Evolutionary conservation across 2,113 vertebrate species (phyloP).

Genomic region (Lamprotornis superbus): DNA sequence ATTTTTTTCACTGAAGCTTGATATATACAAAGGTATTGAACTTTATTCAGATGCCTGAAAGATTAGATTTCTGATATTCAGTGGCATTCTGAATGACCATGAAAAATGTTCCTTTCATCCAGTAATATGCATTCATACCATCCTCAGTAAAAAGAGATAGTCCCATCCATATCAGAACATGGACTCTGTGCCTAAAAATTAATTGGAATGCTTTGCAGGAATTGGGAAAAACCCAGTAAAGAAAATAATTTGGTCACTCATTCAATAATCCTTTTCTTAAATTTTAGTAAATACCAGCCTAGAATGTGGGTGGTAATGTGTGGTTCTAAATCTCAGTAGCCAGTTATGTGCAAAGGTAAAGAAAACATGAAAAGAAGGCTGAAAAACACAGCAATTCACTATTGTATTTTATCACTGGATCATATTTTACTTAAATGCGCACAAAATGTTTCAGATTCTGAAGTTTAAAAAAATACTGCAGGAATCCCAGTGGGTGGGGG

Average conservation of each 20-base stretch:
- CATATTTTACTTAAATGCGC: conserved; percentile 44
- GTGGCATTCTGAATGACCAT: conserved; percentile 48
- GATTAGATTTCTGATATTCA: conserved; percentile 33
- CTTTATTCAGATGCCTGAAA: conserved; percentile 39
- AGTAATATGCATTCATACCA: conserved; percentile 43
- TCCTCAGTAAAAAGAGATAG: conserved; percentile 46
- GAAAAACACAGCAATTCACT: conserved; percentile 55
- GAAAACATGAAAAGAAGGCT: conserved; percentile 56
- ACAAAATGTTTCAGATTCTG: conserved; percentile 67
- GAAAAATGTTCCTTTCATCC: conserved; percentile 57
- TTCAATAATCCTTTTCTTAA: conserved; percentile 31
- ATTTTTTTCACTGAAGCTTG: conserved; percentile 26
- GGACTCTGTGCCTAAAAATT: conserved; percentile 30
- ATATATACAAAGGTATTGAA: conserved; percentile 39
- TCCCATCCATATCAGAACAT: conserved; percentile 45
- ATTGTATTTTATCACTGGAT: conserved; percentile 67
- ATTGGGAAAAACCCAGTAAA: conserved; percentile 42
- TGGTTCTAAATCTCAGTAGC: conserved; percentile 20
- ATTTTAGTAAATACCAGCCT: conserved; percentile 54
- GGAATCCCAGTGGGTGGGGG: conserved; percentile 5
- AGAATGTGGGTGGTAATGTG: conserved; percentile 57
- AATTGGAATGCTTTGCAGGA: conserved; percentile 60
- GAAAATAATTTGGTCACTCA: conserved; percentile 53
- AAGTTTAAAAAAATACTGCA: conserved; percentile 53
- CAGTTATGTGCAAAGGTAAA: conserved; percentile 50